Base-by-base conservation (phyloP, 2,888 invertebrate species). In the Athripsodes cinereus region DNA sequence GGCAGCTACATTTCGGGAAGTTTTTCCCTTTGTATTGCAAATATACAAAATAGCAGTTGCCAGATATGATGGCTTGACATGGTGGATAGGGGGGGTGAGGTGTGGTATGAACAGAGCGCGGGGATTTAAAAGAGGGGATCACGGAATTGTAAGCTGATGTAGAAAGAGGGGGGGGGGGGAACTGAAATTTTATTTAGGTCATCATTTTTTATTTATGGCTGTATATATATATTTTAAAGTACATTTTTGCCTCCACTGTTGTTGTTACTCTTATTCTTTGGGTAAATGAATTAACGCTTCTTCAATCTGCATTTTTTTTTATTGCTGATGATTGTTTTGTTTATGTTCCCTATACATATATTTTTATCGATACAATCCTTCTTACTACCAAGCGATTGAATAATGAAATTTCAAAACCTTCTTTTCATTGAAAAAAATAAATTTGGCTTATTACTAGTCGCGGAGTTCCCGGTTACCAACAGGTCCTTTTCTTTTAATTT, bases 21-120 rank as follows among this genome's bases (percentile, higher is more conserved):
- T 62, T 62, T 62, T 59, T 62, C 59, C 59, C 59, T 62, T 62
- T 62, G 62, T 62, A 58, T 54, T 59, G 62, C 62, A 62, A 62
- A 62, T 62, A 59, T 62, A 59, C 59, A 62, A 62, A 59, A 62
- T 59, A 58, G 62, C 62, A 62, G 59, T 62, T 62, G 56, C 59
- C 59, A 56, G 59, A 62, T 59, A 62, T 62, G 62, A 58, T 34
- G 51, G 46, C 52, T 22, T 50, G 50, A n/a, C 50, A 50, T n/a
- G n/a, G n/a, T n/a, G n/a, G n/a, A n/a, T n/a, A 21, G 48, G 48
- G 19, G 20, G 11, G 19, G 19, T 6, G 18, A 44, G 13, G 26
- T 10, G 26, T 10, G 40, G n/a, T n/a, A n/a, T n/a, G n/a, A n/a
- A n/a, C n/a, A n/a, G 40, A 13, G 16, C 5, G 40, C 8, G 40